Evolutionary conservation across 1,140 invertebrate genomes (phyloP).

Genomic region (Whitmania pigra): DNA sequence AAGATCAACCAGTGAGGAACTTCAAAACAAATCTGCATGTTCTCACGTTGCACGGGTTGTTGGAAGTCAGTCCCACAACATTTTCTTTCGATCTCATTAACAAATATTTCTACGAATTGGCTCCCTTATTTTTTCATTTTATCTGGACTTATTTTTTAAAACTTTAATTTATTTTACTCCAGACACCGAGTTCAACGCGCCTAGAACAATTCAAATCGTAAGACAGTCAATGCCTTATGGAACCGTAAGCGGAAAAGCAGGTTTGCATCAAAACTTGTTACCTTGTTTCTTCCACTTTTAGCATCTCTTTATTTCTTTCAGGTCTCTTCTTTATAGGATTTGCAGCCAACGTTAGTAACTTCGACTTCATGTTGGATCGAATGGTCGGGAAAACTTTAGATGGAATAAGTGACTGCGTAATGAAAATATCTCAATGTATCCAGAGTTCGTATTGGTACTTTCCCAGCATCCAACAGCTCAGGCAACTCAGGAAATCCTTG

Average conservation of each 20-base stretch:
- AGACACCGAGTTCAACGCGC: constrained; percentile 33
- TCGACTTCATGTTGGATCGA: constrained; percentile 37
- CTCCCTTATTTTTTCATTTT: too few species aligned
- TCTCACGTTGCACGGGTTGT: constrained; percentile 41
- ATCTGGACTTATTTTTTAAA: too few species aligned
- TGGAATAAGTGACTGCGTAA: constrained; percentile 34
- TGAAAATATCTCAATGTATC: constrained; percentile 34
- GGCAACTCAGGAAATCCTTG: constrained; percentile 25
- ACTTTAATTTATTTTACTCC: not conserved
- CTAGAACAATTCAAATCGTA: constrained; percentile 27
- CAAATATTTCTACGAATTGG: too few species aligned
- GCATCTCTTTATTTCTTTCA: not conserved
- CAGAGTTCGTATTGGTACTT: constrained; percentile 42
- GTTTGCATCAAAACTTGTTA: too few species aligned
- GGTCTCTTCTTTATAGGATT: constrained; percentile 40
- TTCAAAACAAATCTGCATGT: constrained; percentile 32
- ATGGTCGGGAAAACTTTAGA: constrained; percentile 36
- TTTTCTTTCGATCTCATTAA: too few species aligned
- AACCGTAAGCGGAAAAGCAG: constrained; percentile 21
- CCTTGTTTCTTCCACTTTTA: too few species aligned
- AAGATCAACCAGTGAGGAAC: constrained; percentile 33
- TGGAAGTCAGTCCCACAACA: constrained; percentile 26
- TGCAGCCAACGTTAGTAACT: constrained; percentile 31
- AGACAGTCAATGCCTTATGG: not conserved
- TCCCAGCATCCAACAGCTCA: constrained; percentile 33